phyloP scores from a whole-genome alignment of 37 sponge, comb jelly and placozoan species.

The Sycon ciliatum region DNA sequence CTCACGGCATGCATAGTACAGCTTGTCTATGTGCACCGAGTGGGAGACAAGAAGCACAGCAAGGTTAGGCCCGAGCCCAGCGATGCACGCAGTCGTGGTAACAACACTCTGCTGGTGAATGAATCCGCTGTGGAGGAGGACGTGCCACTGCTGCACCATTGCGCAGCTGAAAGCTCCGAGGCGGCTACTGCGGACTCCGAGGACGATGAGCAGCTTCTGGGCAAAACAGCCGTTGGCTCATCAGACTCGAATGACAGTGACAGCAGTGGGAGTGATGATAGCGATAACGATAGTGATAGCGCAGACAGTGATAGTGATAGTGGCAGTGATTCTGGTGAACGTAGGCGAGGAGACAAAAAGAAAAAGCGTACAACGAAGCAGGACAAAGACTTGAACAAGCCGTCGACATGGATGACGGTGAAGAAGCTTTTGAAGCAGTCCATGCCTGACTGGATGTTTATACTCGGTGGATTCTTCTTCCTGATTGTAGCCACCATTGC shows the following conservation, averaged over 20 bases:
- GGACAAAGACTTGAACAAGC: neutral
- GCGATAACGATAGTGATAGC: neutral
- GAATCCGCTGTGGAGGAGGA: neutral
- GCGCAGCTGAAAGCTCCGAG: too few relatives aligned
- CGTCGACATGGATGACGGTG: neutral
- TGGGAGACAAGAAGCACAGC: neutral
- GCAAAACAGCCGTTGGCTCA: too few relatives aligned
- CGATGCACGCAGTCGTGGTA: neutral
- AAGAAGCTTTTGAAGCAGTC: conserved; percentile 13
- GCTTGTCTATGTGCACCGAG: neutral
- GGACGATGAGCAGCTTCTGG: too few relatives aligned
- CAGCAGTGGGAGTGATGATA: neutral
- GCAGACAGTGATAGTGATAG: neutral
- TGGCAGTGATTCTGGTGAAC: neutral
- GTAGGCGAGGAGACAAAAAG: neutral
- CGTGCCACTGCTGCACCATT: conserved; percentile 2
- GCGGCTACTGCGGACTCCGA: too few relatives aligned
- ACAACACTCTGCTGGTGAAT: neutral
- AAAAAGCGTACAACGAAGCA: neutral
- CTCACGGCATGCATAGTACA: neutral
- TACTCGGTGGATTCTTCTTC: conserved; percentile 25
- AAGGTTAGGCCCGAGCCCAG: neutral
- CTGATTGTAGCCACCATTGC: conserved; percentile 25
- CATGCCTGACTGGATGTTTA: conserved; percentile 21
- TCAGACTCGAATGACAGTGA: too few relatives aligned